Percentiles rank a stretch among this genome's conserved stretches.
Conservation (phyloP, 2,113 vertebrate genomes). For the Elgaria multicarinata region DNA sequence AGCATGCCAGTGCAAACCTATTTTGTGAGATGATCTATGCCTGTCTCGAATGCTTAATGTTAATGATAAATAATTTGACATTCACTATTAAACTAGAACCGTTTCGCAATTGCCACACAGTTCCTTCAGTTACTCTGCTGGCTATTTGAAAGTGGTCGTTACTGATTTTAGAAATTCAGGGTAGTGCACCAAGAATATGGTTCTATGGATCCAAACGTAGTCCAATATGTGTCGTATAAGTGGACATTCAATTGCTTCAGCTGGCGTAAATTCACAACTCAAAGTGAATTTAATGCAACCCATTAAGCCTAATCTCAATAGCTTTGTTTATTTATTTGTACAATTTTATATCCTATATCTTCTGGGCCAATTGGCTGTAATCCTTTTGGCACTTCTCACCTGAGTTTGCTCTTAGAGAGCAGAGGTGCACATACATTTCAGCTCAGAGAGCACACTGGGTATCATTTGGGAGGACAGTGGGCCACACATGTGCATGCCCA, state of each 20-base stretch:
- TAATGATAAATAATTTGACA: slow-evolving; percentile 3
- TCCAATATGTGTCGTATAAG: background rate
- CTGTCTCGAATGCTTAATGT: slow-evolving; percentile 6
- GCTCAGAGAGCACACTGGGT: too few species aligned
- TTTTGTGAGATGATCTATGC: background rate
- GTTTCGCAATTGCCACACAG: slow-evolving; percentile 25
- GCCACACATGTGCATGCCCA: too few species aligned
- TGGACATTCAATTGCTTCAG: background rate
- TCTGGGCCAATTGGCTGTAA: background rate
- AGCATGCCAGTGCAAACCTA: background rate
- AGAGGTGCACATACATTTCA: too few species aligned
- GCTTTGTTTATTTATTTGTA: background rate
- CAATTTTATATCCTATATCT: background rate
- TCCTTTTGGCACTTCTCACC: background rate
- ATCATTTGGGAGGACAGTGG: too few species aligned
- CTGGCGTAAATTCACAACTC: background rate
- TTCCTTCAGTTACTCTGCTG: background rate
- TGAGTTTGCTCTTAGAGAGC: background rate
- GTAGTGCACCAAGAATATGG: background rate
- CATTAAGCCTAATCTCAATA: background rate
- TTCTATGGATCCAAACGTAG: background rate
- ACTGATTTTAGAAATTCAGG: slow-evolving; percentile 27
- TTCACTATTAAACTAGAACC: slow-evolving; percentile 1
- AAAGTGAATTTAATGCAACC: background rate
- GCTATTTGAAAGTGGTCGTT: background rate